These are phyloP conservation scores for Cephus nigrinus DNA, from an alignment of 2,888 invertebrate species.

Conservation along the genomic window DNA sequence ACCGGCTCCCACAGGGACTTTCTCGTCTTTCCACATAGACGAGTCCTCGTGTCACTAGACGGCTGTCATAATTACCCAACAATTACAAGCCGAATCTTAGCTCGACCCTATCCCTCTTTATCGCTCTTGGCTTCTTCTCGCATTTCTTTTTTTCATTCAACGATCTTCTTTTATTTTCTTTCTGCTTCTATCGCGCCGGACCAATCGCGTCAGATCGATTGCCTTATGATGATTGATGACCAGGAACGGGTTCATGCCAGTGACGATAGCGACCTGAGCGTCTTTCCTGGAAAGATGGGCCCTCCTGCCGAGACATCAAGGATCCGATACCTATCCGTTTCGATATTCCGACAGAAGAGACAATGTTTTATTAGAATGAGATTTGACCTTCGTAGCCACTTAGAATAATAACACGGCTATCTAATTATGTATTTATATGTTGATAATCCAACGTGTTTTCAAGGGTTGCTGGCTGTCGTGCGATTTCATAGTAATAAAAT, in stretches of 20 bases:
- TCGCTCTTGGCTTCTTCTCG: neutral
- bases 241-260: neutral
- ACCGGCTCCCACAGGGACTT: neutral
- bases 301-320: neutral
- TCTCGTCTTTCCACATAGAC: neutral
- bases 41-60: neutral
- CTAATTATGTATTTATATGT: neutral
- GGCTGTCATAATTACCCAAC: neutral
- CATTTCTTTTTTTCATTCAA: neutral
- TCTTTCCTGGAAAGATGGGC: neutral
- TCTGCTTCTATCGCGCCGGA: neutral
- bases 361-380: neutral
- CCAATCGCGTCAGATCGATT: slow-evolving; percentile 3
- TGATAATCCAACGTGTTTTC: neutral
- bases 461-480: neutral
- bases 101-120: neutral
- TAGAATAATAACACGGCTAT: neutral
- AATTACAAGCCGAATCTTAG: neutral
- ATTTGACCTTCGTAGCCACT: neutral
- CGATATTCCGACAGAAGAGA: neutral
- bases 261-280: neutral
- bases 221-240: slow-evolving; percentile 4
- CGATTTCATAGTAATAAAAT: neutral
- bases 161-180: neutral
- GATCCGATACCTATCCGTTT: neutral